These are phyloP conservation scores for Arctia plantaginis DNA, from an alignment of 2,888 invertebrate species.

Conservation along the genomic window DNA sequence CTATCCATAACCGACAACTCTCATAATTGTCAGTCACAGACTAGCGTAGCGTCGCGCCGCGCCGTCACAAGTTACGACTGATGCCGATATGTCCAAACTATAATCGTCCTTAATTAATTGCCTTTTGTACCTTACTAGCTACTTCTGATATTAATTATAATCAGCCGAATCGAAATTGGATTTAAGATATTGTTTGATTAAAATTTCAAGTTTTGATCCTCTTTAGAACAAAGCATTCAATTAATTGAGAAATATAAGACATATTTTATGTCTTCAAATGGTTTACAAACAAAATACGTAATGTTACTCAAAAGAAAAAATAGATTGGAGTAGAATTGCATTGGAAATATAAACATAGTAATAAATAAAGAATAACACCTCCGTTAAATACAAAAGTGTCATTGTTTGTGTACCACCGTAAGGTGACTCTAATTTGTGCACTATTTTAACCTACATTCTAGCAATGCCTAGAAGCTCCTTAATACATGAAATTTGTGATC, in stretches of 20 bases:
- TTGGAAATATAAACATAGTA: no score
- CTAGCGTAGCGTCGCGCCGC: constrained; percentile 25
- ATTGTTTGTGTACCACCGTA: constrained; percentile 15
- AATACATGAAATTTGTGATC: constrained; percentile 25
- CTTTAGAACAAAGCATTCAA: neutral
- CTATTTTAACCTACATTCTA: neutral
- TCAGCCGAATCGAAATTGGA: neutral
- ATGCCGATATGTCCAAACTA: constrained; percentile 48
- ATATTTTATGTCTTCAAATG: no score
- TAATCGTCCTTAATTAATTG: constrained; percentile 30
- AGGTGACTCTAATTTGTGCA: constrained; percentile 8
- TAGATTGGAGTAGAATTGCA: no score
- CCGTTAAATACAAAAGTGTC: constrained; percentile 13
- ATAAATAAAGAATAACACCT: constrained; percentile 16
- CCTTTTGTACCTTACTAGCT: neutral
- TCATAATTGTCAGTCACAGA: constrained; percentile 81
- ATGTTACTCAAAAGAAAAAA: no score
- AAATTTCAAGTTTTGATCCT: neutral
- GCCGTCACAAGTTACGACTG: constrained; percentile 45
- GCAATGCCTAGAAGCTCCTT: constrained; percentile 3
- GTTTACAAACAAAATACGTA: no score
- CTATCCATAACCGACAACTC: constrained; percentile 77
- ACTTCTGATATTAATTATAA: neutral
- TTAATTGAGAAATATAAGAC: neutral
- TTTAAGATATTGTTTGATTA: neutral